Percentiles rank a stretch among this genome's conserved stretches.
These are phyloP conservation scores for Diachasma alloeum DNA, from an alignment of 1,140 invertebrate genomes.

Conservation along the genomic window DNA sequence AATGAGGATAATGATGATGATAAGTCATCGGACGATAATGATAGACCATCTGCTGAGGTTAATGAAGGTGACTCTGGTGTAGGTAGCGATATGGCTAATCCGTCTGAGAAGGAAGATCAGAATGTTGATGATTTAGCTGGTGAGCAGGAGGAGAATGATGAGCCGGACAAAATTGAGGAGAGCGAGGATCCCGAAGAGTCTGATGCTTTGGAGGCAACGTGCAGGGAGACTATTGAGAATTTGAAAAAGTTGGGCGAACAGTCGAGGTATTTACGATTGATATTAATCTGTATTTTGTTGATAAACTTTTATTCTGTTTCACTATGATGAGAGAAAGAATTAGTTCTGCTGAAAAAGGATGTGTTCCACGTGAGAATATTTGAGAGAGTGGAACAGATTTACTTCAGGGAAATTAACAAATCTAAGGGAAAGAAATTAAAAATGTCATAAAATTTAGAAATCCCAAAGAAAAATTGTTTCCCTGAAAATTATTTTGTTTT, in stretches of 20 bases:
- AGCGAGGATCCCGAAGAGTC: conserved; percentile 57
- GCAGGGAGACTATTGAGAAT: conserved; percentile 63
- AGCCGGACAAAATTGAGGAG: conserved; percentile 46
- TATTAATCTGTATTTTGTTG: neutral
- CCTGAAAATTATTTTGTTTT: too few relatives aligned
- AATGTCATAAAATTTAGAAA: too few relatives aligned
- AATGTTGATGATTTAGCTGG: conserved; percentile 56
- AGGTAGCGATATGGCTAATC: conserved; percentile 62
- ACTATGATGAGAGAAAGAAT: too few relatives aligned
- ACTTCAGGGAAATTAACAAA: too few relatives aligned
- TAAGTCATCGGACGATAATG: conserved; percentile 55
- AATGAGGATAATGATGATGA: conserved; percentile 50
- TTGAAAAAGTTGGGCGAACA: conserved; percentile 60
- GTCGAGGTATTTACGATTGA: conserved; percentile 46
- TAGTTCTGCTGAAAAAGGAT: too few relatives aligned
- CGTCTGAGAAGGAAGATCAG: conserved; percentile 59
- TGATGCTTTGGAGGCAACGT: conserved; percentile 59
- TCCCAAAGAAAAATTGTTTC: too few relatives aligned
- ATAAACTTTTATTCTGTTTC: neutral
- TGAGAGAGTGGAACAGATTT: neutral
- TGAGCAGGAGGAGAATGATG: conserved; percentile 52
- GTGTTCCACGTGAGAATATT: too few relatives aligned
- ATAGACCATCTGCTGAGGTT: conserved; percentile 53
- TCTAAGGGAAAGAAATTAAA: too few relatives aligned
- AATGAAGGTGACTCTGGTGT: conserved; percentile 63